Evolutionary conservation across 2,113 vertebrate genomes (phyloP).

Genomic region (Colius striatus): DNA sequence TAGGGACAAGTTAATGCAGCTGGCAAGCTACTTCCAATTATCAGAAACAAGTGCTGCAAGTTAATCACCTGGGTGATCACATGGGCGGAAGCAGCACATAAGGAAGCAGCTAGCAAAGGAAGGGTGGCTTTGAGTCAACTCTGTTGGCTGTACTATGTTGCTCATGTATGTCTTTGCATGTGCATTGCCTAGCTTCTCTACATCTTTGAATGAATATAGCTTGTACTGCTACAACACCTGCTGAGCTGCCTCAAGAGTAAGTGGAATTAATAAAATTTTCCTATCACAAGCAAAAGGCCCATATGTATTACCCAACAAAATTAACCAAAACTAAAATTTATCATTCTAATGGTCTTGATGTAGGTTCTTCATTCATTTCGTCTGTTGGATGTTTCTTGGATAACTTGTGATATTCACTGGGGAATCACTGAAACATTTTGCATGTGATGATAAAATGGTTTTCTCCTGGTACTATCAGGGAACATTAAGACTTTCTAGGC

Average conservation of each 20-base stretch:
- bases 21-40: too few relatives aligned
- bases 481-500: neutral
- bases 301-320: neutral
- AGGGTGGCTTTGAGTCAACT: too few relatives aligned
- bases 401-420: neutral
- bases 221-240: too few relatives aligned
- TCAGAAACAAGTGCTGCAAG: too few relatives aligned
- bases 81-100: too few relatives aligned
- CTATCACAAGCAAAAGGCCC: neutral
- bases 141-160: too few relatives aligned
- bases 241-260: neutral
- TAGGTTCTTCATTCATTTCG: neutral
- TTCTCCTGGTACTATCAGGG: neutral
- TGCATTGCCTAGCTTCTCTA: too few relatives aligned
- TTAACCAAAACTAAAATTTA: neutral
- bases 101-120: too few relatives aligned
- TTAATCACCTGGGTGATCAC: too few relatives aligned
- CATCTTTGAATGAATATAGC: too few relatives aligned
- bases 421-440: neutral
- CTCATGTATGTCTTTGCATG: too few relatives aligned
- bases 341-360: neutral
- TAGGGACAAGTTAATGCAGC: too few relatives aligned
- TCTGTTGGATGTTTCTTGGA: neutral
- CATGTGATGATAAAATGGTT: neutral
- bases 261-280: neutral